A percentile compares a stretch with the other conserved stretches of the same genome.
phyloP scores from a whole-genome alignment of 2,113 vertebrate species.

The Campylomormyrus tamandua region DNA sequence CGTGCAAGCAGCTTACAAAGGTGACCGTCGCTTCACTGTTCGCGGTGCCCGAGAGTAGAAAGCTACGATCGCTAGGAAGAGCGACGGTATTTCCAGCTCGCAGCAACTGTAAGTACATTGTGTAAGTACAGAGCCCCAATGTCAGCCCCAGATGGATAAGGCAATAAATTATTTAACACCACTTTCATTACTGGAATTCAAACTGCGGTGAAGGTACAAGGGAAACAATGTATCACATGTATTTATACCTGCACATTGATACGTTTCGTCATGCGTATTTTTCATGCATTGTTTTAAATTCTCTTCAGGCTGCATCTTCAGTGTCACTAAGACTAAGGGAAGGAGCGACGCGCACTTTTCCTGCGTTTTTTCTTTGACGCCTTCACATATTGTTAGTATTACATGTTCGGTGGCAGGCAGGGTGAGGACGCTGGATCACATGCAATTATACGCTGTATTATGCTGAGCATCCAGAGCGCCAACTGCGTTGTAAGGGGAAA shows the following conservation, averaged over 20 bases:
- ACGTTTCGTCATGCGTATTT: not conserved
- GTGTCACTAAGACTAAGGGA: not conserved
- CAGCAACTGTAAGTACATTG: slow-evolving; percentile 13
- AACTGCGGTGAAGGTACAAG: not conserved
- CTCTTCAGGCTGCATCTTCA: not conserved
- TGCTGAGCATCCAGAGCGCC: not conserved
- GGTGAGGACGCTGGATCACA: not conserved
- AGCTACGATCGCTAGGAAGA: not conserved
- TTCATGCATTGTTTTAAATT: not conserved
- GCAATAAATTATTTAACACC: not conserved
- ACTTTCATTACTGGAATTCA: not conserved
- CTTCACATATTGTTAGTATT: not conserved
- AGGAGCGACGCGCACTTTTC: not conserved
- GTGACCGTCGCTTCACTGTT: not conserved
- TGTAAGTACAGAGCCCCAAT: not conserved
- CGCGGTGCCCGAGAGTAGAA: not conserved
- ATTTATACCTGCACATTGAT: not conserved
- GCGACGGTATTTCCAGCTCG: not conserved
- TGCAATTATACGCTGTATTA: not conserved
- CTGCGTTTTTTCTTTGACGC: not conserved
- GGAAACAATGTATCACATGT: not conserved
- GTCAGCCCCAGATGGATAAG: not conserved
- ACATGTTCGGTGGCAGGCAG: not conserved
- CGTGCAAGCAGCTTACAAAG: not conserved
- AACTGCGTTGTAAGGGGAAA: slow-evolving; percentile 16